Evolutionary conservation across 2,797 vertebrate genomes (phyloP).

Genomic region (Pelodytes ibericus): DNA sequence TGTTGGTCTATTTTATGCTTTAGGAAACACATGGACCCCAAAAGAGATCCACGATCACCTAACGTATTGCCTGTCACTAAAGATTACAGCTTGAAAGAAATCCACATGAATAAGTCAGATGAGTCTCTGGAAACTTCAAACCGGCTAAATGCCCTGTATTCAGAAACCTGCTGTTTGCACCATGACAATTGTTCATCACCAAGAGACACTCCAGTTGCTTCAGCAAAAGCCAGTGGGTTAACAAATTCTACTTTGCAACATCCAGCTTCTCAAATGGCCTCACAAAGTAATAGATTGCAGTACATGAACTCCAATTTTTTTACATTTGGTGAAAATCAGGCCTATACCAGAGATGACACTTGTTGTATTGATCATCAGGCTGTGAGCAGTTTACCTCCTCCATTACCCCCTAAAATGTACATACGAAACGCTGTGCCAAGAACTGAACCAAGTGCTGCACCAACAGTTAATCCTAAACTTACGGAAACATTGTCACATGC

Average conservation of each 20-base stretch:
- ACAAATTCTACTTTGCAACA: constrained; percentile 37
- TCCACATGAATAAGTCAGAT: constrained; percentile 1
- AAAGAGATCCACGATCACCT: constrained; percentile 25
- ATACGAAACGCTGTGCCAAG: constrained; percentile 58
- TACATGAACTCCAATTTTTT: constrained; percentile 31
- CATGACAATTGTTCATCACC: constrained; percentile 1
- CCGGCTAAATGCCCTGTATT: constrained; percentile 4
- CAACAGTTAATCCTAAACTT: constrained; percentile 65
- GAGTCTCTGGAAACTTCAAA: constrained; percentile 11
- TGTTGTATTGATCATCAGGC: constrained; percentile 58
- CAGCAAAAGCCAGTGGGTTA: constrained; percentile 57
- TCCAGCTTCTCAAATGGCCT: constrained; percentile 38
- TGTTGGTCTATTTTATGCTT: background rate
- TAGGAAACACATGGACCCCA: constrained; percentile 38
- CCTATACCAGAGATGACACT: constrained; percentile 48
- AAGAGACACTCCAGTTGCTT: background rate
- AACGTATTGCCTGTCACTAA: constrained; percentile 14
- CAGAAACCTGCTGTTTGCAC: background rate
- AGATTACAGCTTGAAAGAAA: constrained; percentile 27
- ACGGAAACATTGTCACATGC: constrained; percentile 67
- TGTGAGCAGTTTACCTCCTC: constrained; percentile 71
- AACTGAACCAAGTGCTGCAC: constrained; percentile 69
- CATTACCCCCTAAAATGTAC: constrained; percentile 83
- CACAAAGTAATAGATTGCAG: constrained; percentile 55
- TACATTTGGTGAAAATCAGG: constrained; percentile 24